Conservation (phyloP, 2,113 vertebrate species). For the Pimephales promelas region DNA sequence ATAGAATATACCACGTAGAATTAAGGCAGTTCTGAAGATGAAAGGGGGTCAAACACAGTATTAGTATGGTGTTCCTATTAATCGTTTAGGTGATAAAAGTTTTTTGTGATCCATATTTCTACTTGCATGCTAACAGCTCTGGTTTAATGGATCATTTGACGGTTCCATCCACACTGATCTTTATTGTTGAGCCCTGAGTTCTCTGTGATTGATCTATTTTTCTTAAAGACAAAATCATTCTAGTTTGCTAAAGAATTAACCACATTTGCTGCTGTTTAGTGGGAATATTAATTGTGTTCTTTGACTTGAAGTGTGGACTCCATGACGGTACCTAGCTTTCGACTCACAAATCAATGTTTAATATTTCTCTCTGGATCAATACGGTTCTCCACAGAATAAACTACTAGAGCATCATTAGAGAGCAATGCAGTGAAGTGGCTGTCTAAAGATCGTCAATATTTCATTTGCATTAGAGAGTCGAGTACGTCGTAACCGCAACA, state of each 20-base stretch:
- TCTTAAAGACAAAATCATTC: not conserved
- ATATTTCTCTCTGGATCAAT: conserved; percentile 17
- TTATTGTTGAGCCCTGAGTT: not conserved
- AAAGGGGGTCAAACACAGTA: too few species aligned
- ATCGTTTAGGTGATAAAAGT: too few species aligned
- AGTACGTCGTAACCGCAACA: not conserved
- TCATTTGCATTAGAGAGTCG: conserved; percentile 17
- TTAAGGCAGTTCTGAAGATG: too few species aligned
- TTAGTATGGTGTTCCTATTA: too few species aligned
- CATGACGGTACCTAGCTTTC: not conserved
- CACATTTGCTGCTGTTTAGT: not conserved
- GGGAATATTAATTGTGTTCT: not conserved
- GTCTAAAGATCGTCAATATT: conserved; percentile 22
- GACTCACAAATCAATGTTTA: conserved; percentile 28
- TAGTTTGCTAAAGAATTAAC: not conserved
- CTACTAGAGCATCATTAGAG: conserved; percentile 9
- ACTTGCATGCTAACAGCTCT: too few species aligned
- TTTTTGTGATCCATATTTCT: too few species aligned
- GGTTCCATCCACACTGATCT: too few species aligned
- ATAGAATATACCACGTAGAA: too few species aligned
- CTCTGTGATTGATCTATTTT: not conserved
- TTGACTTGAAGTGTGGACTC: not conserved
- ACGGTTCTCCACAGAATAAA: conserved; percentile 1
- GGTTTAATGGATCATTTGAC: too few species aligned
- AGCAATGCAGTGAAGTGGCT: not conserved